A percentile compares a stretch with the other conserved stretches of the same genome.
Evolutionary conservation across 1,140 invertebrate species (phyloP).

Genomic region (Drosophila prosaltans): DNA sequence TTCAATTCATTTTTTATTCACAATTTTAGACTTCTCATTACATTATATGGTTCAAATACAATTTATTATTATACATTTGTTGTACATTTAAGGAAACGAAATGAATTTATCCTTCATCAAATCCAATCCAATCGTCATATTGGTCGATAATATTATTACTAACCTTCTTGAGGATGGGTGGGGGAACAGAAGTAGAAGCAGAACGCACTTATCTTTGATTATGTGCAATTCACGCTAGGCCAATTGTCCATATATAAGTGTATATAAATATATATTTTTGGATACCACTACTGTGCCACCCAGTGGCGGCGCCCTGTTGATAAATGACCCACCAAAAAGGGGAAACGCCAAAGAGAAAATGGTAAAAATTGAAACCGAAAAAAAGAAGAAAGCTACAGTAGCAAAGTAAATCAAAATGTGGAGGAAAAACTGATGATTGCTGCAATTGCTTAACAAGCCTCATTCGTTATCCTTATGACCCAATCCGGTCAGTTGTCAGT

Average conservation of each 20-base stretch:
- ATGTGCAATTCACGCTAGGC: constrained; percentile 35
- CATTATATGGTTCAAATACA: no score
- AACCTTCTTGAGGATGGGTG: neutral
- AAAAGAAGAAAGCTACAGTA: constrained; percentile 23
- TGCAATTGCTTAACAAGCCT: constrained; percentile 46
- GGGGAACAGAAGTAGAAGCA: neutral
- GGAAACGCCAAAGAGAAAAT: neutral
- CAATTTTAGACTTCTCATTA: no score
- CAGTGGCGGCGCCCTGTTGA: constrained; percentile 38
- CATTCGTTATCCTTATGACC: constrained; percentile 21
- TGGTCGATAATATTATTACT: neutral
- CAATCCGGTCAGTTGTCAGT: constrained; percentile 53
- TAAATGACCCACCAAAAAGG: constrained; percentile 37
- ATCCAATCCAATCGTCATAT: neutral
- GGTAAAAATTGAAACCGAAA: constrained; percentile 11
- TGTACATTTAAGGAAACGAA: neutral
- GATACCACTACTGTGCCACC: constrained; percentile 11
- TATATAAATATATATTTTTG: constrained; percentile 21
- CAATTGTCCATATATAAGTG: constrained; percentile 45
- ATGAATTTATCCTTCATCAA: no score
- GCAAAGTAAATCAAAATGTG: neutral
- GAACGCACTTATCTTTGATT: constrained; percentile 41
- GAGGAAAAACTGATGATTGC: constrained; percentile 40
- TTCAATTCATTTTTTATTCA: no score
- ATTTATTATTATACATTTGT: no score